These are phyloP conservation scores for Sceloporus tristichus DNA, from an alignment of 2,113 vertebrate genomes.

Conservation along the genomic window DNA sequence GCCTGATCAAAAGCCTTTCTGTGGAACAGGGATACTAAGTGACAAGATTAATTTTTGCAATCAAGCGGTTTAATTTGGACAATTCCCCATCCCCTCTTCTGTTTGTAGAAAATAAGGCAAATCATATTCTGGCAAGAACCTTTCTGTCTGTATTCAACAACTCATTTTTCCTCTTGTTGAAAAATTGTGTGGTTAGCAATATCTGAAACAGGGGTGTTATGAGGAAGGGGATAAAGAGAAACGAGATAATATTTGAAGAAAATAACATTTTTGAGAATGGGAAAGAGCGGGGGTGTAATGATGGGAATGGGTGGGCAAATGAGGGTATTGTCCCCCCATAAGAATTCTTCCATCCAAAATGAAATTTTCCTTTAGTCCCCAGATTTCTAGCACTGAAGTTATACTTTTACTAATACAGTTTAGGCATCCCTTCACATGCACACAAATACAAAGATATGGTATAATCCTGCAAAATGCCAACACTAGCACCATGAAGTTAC, in stretches of 20 bases:
- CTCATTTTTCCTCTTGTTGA: slow-evolving; percentile 33
- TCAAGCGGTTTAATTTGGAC: slow-evolving; percentile 84
- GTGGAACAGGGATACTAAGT: slow-evolving; percentile 77
- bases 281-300: too few species aligned
- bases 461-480: too few species aligned
- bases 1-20: slow-evolving; percentile 82
- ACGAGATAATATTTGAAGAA: slow-evolving; percentile 21
- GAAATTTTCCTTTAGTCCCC: too few species aligned
- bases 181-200: slow-evolving; percentile 39
- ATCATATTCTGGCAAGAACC: slow-evolving; percentile 71
- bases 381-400: too few species aligned
- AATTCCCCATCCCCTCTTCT: slow-evolving; percentile 70
- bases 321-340: too few species aligned
- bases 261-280: neutral
- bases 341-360: too few species aligned
- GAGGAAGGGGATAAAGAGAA: slow-evolving; percentile 7
- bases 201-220: slow-evolving; percentile 13
- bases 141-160: slow-evolving; percentile 58
- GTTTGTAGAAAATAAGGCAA: slow-evolving; percentile 80
- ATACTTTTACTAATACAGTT: too few species aligned
- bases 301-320: too few species aligned
- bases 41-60: slow-evolving; percentile 87
- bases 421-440: too few species aligned
- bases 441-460: too few species aligned
- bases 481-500: too few species aligned